phyloP scores from a whole-genome alignment of 2,113 vertebrate genomes.

The Entomyzon cyanotis region DNA sequence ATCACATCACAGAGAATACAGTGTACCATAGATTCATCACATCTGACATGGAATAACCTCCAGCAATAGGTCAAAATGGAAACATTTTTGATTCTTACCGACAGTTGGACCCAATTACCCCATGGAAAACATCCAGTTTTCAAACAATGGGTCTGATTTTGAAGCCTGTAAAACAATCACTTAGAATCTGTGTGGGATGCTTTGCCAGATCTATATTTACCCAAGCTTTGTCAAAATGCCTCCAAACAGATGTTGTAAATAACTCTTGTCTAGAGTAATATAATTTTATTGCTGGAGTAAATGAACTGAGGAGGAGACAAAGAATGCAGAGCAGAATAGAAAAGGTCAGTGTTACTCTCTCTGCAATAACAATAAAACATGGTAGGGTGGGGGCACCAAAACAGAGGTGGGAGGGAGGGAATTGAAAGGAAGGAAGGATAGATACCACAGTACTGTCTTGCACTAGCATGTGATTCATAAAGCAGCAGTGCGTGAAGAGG shows the following conservation, averaged over 20 bases:
- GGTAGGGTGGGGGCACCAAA: not conserved
- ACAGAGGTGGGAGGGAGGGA: not conserved
- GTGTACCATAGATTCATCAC: not conserved
- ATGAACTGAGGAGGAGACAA: not conserved
- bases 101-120: not conserved
- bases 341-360: not conserved
- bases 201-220: not conserved
- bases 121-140: not conserved
- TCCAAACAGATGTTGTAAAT: not conserved
- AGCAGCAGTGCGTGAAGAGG: not conserved
- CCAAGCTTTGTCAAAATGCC: not conserved
- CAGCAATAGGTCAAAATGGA: constrained; percentile 24
- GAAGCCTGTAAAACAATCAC: not conserved
- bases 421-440: not conserved
- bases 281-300: not conserved
- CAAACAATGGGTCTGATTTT: not conserved
- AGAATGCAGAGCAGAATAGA: not conserved
- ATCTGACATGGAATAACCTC: not conserved
- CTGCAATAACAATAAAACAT: not conserved
- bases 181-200: not conserved
- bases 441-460: no score
- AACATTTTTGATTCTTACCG: not conserved
- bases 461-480: not conserved
- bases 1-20: not conserved
- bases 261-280: not conserved